Conservation (phyloP, 2,113 vertebrate genomes). For the Ailurus styani region DNA sequence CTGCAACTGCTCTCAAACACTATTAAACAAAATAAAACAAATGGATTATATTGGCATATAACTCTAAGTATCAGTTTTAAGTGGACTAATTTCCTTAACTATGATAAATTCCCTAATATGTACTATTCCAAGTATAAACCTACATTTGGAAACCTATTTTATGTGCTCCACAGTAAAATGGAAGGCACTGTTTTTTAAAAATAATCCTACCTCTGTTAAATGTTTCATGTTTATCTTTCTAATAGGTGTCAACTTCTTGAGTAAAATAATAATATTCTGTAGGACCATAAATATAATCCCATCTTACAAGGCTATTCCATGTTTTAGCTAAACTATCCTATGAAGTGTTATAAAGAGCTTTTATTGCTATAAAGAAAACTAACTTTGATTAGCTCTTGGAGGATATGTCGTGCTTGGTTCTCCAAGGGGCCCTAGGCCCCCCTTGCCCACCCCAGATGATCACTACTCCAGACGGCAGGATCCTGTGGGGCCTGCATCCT, state of each 20-base stretch:
- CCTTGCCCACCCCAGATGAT: rapidly evolving
- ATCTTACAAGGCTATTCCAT: not conserved
- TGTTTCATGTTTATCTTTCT: not conserved
- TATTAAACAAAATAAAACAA: not conserved
- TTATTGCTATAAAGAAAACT: not conserved
- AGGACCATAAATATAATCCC: not conserved
- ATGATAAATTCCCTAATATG: not conserved
- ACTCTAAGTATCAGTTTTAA: not conserved
- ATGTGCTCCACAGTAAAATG: not conserved
- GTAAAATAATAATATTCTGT: not conserved
- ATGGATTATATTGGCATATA: not conserved
- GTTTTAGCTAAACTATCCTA: not conserved
- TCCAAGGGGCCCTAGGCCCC: not conserved
- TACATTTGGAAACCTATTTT: not conserved
- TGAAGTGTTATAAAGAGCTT: not conserved
- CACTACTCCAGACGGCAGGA: too few species aligned
- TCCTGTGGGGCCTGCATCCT: rapidly evolving
- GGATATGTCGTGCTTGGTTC: not conserved
- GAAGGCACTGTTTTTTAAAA: not conserved
- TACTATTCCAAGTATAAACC: not conserved
- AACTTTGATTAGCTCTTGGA: not conserved
- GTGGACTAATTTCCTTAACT: not conserved
- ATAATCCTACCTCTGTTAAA: not conserved
- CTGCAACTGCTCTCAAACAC: not conserved
- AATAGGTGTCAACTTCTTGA: not conserved